Conservation (phyloP, 92 coral and sea anemone species). For the Palythoa grandis region DNA sequence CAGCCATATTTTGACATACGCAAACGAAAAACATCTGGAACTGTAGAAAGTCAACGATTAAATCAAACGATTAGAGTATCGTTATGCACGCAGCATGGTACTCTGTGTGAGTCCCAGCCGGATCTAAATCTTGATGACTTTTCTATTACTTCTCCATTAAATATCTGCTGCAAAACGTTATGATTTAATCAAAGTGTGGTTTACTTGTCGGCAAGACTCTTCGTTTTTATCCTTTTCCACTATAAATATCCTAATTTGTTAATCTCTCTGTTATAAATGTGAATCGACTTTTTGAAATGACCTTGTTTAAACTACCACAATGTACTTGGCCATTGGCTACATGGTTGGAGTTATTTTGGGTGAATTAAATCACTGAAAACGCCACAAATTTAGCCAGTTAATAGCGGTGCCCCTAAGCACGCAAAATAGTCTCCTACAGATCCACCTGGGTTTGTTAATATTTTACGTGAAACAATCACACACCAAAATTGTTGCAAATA, state of each 20-base stretch:
- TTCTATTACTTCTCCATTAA: conserved; percentile 29
- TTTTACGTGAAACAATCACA: conserved; percentile 16
- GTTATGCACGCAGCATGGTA: conserved; percentile 40
- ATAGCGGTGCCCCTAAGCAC: conserved; percentile 51
- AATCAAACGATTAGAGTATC: conserved; percentile 40
- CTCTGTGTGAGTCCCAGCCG: conserved; percentile 40
- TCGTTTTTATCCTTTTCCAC: conserved; percentile 9
- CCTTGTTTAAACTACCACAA: conserved; percentile 33
- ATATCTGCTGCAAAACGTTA: conserved; percentile 19
- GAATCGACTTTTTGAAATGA: conserved; percentile 35
- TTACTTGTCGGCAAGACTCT: conserved; percentile 35
- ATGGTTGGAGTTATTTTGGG: conserved; percentile 18
- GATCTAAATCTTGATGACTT: conserved; percentile 2
- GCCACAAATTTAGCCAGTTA: conserved; percentile 46
- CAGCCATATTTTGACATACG: conserved; percentile 3
- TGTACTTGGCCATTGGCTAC: conserved; percentile 42
- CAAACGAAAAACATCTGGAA: conserved; percentile 30
- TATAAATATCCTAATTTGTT: conserved; percentile 30
- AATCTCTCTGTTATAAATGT: conserved; percentile 33
- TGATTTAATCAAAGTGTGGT: conserved; percentile 28
- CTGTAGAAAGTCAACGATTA: conserved; percentile 14
- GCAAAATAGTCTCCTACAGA: conserved; percentile 15
- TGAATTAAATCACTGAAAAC: conserved; percentile 29
- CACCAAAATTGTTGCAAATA: background rate
- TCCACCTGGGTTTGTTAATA: conserved; percentile 18